Evolutionary conservation across 2,113 vertebrate species (phyloP).

Genomic region (Galbula dea): DNA sequence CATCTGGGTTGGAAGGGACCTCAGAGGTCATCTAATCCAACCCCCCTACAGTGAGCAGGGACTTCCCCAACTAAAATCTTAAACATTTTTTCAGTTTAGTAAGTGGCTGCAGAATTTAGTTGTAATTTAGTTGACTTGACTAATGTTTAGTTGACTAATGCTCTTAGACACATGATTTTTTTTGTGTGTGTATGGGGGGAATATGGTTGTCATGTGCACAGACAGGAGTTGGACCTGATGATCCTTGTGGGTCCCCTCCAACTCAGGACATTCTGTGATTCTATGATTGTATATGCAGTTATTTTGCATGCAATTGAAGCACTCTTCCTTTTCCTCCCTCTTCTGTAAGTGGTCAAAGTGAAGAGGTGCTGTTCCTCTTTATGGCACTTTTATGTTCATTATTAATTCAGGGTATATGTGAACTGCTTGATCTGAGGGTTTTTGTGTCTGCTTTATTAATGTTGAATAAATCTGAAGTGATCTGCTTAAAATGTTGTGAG

Average conservation of each 20-base stretch:
- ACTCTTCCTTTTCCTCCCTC: neutral
- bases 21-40: no score
- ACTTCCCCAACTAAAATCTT: no score
- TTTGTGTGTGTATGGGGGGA: no score
- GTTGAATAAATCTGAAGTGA: slow-evolving; percentile 12
- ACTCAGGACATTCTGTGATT: no score
- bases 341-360: neutral
- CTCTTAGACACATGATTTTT: no score
- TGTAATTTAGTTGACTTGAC: no score
- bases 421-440: neutral
- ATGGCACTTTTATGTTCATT: neutral
- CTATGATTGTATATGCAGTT: neutral
- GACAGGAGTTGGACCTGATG: no score
- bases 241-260: no score
- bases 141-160: no score
- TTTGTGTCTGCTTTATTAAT: neutral
- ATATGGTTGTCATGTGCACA: no score
- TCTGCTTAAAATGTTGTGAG: neutral
- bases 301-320: neutral
- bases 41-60: no score
- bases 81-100: neutral
- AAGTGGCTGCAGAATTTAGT: neutral
- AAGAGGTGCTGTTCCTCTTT: neutral
- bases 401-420: neutral
- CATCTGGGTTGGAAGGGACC: no score